Conservation (phyloP, 2,113 vertebrate species). For the Neolamprologus cancellatus region DNA sequence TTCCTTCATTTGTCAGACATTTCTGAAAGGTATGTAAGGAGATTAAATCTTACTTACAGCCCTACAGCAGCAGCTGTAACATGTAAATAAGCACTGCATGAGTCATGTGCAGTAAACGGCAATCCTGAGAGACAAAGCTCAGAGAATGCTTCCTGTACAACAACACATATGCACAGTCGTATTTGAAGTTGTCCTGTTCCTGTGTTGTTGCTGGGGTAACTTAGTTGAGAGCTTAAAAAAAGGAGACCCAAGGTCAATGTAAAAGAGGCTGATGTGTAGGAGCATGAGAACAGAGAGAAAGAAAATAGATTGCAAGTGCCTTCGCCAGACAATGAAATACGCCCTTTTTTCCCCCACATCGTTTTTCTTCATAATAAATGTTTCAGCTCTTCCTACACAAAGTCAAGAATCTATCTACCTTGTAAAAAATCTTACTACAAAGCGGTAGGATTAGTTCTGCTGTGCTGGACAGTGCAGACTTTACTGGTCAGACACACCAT, state of each 20-base stretch:
- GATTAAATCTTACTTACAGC: background rate
- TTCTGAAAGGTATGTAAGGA: background rate
- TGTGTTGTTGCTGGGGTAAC: constrained; percentile 29
- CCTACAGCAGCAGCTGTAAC: background rate
- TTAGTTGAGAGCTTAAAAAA: background rate
- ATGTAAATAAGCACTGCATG: background rate
- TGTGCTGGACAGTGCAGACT: background rate
- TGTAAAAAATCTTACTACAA: background rate
- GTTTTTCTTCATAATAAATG: background rate
- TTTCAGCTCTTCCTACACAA: background rate
- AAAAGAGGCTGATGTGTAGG: background rate
- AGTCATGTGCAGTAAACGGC: background rate
- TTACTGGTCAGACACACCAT: background rate
- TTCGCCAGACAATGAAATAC: background rate
- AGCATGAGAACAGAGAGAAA: background rate
- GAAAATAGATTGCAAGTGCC: background rate
- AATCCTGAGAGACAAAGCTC: background rate
- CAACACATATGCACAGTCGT: background rate
- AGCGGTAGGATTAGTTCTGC: constrained; percentile 6
- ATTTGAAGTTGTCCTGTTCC: background rate
- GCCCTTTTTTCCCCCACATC: background rate
- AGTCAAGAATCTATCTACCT: background rate
- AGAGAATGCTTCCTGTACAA: background rate
- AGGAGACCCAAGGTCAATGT: background rate
- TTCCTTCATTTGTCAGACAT: background rate